Base-by-base conservation (phyloP, 2,888 invertebrate genomes). In the Allygus modestus region DNA sequence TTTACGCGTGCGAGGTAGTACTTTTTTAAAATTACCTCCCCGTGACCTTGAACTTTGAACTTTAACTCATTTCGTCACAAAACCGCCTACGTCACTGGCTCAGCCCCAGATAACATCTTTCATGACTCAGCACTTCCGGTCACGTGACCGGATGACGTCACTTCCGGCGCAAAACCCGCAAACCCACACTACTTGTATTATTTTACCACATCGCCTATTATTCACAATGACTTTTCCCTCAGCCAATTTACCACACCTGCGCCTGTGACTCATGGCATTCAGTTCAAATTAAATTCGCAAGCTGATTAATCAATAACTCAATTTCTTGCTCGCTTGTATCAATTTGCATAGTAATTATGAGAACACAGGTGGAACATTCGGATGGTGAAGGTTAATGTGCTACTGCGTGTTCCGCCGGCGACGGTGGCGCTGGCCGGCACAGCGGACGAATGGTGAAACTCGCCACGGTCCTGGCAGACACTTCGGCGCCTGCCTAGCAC, bases 381-480 rank as follows among this genome's bases (percentile, higher is more conserved):
- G 20, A 20, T 23, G 58, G 7, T 31, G 65, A 65, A 65, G 65
- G 65, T 65, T 65, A 65, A 65, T 65, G 65, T 65, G n/a, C n/a
- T n/a, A n/a, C n/a, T n/a, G 28, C 28, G 65, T 11, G 4, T 7
- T 28, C 65, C 31, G 65, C 5, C 26, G 65, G 28, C 65, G 65
- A 65, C 65, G 28, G 65, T 65, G 28, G 65, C 65, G 65, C 65
- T 65, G 26, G 65, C 31, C 9, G 65, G 17, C 12, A 15, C 17
- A 7, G 65, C 15, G 28, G 65, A 31, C 0, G 28, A 31, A 15
- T 28, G 28, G 31, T 28, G 65, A 23, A 65, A 28, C 31, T 15
- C 20, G 54, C 58, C 20, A 12, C 28, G 31, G 65, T 65, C 65
- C 28, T 65, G 31, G 28, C 31, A 65, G 65, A 65, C 65, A 28